Conservation (phyloP, 2,888 invertebrate genomes). For the Myopa testacea region DNA sequence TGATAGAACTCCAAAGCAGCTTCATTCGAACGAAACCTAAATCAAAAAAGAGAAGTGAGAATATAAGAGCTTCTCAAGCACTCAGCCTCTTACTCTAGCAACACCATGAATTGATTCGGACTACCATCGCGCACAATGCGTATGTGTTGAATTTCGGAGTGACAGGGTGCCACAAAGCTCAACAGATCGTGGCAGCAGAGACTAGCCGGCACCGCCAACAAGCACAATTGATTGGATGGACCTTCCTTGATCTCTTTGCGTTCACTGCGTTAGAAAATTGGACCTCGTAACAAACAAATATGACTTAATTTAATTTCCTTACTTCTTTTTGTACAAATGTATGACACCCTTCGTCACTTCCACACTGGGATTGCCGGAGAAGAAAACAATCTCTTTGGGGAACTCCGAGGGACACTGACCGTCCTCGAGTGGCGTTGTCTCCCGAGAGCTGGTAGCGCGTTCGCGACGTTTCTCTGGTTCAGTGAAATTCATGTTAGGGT, state of each 20-base stretch:
- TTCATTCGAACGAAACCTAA: slow-evolving; percentile 77
- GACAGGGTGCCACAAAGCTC: slow-evolving; percentile 93
- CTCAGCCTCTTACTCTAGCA: slow-evolving; percentile 81
- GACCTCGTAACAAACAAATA: neutral
- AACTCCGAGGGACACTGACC: slow-evolving; percentile 62
- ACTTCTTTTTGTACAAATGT: slow-evolving; percentile 98
- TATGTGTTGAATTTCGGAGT: slow-evolving; percentile 89
- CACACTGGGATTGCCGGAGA: slow-evolving; percentile 96
- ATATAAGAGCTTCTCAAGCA: slow-evolving; percentile 19
- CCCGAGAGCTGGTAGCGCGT: slow-evolving; percentile 71
- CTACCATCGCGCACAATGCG: slow-evolving; percentile 90
- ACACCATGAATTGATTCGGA: slow-evolving; percentile 97
- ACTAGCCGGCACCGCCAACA: slow-evolving; percentile 89
- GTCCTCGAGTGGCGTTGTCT: slow-evolving; percentile 68
- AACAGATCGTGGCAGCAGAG: slow-evolving; percentile 94
- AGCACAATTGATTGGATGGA: slow-evolving; percentile 86
- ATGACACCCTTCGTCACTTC: slow-evolving; percentile 97
- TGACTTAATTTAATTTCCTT: slow-evolving; percentile 54
- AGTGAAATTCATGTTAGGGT: slow-evolving; percentile 16
- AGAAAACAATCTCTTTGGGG: slow-evolving; percentile 79
- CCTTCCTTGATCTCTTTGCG: slow-evolving; percentile 77
- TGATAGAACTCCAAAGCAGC: slow-evolving; percentile 92
- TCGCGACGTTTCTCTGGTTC: slow-evolving; percentile 39
- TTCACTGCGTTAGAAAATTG: slow-evolving; percentile 71
- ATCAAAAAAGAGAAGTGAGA: slow-evolving; percentile 26